phyloP scores from a whole-genome alignment of 2,888 invertebrate species.

The Agonopterix alstromeriana region DNA sequence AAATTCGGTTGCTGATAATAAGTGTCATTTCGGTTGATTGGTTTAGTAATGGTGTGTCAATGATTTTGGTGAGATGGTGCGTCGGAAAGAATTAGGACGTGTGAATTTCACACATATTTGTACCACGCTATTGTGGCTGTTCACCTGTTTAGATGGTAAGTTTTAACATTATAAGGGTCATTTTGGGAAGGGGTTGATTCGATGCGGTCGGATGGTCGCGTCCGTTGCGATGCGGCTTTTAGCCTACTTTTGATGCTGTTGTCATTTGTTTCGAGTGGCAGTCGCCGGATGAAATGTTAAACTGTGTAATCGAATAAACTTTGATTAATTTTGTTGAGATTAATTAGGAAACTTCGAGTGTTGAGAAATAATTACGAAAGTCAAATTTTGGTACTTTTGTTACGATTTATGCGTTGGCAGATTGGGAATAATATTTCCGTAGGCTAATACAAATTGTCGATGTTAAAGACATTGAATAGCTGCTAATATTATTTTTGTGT shows the following conservation, averaged over 20 bases:
- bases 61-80: conserved; percentile 63
- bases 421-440: too few species aligned
- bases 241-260: conserved; percentile 2
- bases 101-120: conserved; percentile 50
- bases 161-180: conserved; percentile 37
- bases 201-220: conserved; percentile 41
- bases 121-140: conserved; percentile 52
- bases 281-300: too few species aligned
- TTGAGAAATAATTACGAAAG: too few species aligned
- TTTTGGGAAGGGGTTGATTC: conserved; percentile 32
- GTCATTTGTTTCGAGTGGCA: too few species aligned
- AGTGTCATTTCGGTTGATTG: conserved; percentile 32
- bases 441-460: too few species aligned
- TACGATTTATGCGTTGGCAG: too few species aligned
- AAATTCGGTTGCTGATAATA: conserved; percentile 37
- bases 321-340: background rate
- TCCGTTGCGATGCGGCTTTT: conserved; percentile 31
- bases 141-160: conserved; percentile 67
- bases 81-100: conserved; percentile 48
- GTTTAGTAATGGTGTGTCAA: conserved; percentile 59
- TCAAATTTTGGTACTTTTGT: too few species aligned
- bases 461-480: too few species aligned
- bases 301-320: too few species aligned
- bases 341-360: background rate
- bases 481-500: too few species aligned